Evolutionary conservation across 2,113 vertebrate species (phyloP), one percentile per base, ranked within the genome.

Genomic region (Forbesichthys agassizii): DNA sequence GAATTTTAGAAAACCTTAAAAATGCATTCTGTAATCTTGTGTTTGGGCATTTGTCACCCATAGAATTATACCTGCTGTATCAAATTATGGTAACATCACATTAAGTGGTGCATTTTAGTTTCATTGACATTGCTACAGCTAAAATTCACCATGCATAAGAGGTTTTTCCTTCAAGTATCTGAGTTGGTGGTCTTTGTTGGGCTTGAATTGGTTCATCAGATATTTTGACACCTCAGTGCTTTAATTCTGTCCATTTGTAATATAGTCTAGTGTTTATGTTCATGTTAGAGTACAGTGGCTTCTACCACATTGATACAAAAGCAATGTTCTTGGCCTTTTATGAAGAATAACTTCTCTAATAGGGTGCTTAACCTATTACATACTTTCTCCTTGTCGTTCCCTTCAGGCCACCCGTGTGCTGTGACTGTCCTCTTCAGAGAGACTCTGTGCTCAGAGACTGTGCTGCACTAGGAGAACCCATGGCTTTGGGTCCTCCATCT

Each of bases 401-500:
- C 55, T 61, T 11, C 16, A 55, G 7, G 53, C 16, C 8, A 9
- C 79, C 88, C 84, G 75, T 88, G 81, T 85, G 72, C 82, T 78
- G 74, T 66, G 81, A 89, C 86, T 57, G 72, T 80, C 68, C 81
- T 65, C 60, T 20, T 76, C 18, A 69, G 84, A 85, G 73, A 84
- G 84, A 74, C 66, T 33, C 85, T 70, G 72, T 78, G 77, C 79
- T 84, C 71, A 68, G 75, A 79, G 85, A 86, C 74, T 71, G 74
- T 68, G 71, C 87, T 77, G 80, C 82, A 73, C 74, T 72, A 82
- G 74, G 78, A 85, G 78, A 84, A 66, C 67, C 76, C 66, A 89
- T 89, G 90, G 84, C 85, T 88, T 69, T 70, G 74, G 86, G 84
- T 66, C 77, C 77, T 64, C 66, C 78, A 56, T 65, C 71, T 78